Conservation (phyloP, 2,113 vertebrate genomes). For the Zosterops borbonicus region DNA sequence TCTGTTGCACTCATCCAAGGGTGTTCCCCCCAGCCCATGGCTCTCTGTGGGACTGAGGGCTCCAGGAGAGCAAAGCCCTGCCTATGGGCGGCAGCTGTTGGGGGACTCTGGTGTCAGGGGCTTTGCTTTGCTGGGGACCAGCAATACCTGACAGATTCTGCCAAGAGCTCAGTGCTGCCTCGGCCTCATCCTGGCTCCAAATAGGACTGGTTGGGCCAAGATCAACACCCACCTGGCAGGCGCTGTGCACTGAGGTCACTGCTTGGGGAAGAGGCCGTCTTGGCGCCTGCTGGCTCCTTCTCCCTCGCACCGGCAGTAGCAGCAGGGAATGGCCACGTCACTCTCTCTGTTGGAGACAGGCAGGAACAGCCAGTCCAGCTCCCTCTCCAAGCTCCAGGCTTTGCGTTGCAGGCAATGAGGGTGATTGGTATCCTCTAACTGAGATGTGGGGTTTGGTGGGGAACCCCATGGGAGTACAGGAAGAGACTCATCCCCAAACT, state of each 20-base stretch:
- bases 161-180: neutral
- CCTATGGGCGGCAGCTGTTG: rapidly evolving
- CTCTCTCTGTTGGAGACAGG: neutral
- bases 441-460: neutral
- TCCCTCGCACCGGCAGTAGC: neutral
- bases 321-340: neutral
- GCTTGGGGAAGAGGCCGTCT: neutral
- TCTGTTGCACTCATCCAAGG: neutral
- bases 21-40: neutral
- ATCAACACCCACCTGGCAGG: constrained; percentile 50
- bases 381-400: neutral
- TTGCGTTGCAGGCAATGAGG: rapidly evolving
- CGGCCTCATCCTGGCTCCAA: neutral
- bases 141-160: neutral
- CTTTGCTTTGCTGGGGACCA: neutral
- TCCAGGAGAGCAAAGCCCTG: neutral
- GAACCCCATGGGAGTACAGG: rapidly evolving
- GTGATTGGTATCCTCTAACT: rapidly evolving
- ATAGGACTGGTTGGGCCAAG: neutral
- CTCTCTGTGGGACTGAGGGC: neutral
- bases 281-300: neutral
- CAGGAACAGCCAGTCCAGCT: neutral
- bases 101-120: neutral
- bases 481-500: neutral
- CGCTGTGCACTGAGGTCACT: neutral